phyloP scores from a whole-genome alignment of 2,888 invertebrate species.

The Nowickia ferox region DNA sequence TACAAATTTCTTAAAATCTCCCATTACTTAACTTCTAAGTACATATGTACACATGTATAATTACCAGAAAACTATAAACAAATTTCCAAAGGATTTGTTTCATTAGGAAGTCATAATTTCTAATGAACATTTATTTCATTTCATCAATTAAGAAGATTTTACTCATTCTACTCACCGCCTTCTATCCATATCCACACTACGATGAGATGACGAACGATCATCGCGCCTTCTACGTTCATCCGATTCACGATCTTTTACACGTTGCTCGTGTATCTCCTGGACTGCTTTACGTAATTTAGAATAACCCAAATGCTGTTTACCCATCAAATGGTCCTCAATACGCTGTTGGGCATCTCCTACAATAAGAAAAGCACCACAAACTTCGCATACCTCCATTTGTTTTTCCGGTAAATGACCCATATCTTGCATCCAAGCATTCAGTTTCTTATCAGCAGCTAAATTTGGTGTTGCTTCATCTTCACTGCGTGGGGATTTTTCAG shows the following conservation, averaged over 20 bases:
- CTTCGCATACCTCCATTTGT: constrained; percentile 99
- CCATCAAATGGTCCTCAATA: constrained; percentile 98
- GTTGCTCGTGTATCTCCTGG: constrained; percentile 86
- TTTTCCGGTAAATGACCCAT: constrained; percentile 95
- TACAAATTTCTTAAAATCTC: too few species aligned
- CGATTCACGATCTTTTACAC: constrained; percentile 86
- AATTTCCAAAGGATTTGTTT: neutral
- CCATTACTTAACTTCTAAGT: too few species aligned
- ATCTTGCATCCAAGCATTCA: constrained; percentile 88
- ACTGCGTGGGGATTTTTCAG: constrained; percentile 57
- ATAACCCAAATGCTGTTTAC: constrained; percentile 98
- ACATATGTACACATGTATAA: neutral
- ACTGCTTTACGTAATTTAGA: constrained; percentile 88
- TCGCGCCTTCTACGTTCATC: constrained; percentile 84
- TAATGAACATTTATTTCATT: neutral
- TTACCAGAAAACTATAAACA: neutral
- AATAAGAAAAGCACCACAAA: constrained; percentile 99
- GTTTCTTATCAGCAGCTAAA: constrained; percentile 73
- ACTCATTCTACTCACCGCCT: constrained; percentile 74
- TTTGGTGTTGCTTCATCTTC: constrained; percentile 66
- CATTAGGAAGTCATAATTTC: neutral
- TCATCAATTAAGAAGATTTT: neutral
- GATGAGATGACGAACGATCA: constrained; percentile 75
- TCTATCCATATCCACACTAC: constrained; percentile 74
- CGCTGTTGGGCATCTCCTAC: constrained; percentile 99